Percentiles rank a stretch among this genome's conserved stretches.
Conservation (phyloP, 2,888 invertebrate genomes). For the Lamellibrachia satsuma region DNA sequence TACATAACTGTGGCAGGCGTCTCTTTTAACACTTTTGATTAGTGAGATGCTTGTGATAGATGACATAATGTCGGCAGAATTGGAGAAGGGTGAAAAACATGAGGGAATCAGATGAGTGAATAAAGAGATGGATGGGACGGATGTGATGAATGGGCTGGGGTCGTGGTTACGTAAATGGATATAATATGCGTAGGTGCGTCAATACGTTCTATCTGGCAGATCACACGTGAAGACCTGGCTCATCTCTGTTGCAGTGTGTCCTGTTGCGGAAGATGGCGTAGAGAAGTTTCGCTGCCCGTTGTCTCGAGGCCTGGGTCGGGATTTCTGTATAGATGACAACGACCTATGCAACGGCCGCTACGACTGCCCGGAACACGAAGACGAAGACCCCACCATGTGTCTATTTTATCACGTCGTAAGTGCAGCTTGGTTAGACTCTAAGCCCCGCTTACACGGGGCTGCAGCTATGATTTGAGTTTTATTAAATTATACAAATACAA, state of each 20-base stretch:
- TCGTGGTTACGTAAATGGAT: no score
- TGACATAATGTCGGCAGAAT: not conserved
- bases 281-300: conserved; percentile 31
- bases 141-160: no score
- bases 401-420: conserved; percentile 37
- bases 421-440: not conserved
- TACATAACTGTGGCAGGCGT: not conserved
- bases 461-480: no score
- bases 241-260: conserved; percentile 23
- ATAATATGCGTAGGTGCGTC: not conserved
- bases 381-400: conserved; percentile 33
- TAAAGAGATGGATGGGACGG: no score
- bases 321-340: conserved; percentile 28
- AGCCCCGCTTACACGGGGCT: no score
- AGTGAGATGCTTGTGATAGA: not conserved
- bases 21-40: not conserved
- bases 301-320: conserved; percentile 21
- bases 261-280: conserved; percentile 22
- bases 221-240: not conserved
- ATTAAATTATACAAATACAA: no score
- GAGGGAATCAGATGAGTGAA: no score
- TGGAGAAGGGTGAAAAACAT: no score
- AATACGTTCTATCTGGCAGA: not conserved
- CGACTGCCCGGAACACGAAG: conserved; percentile 33
- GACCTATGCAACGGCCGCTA: conserved; percentile 32